phyloP scores from a whole-genome alignment of 2,113 vertebrate genomes.

The human region DNA sequence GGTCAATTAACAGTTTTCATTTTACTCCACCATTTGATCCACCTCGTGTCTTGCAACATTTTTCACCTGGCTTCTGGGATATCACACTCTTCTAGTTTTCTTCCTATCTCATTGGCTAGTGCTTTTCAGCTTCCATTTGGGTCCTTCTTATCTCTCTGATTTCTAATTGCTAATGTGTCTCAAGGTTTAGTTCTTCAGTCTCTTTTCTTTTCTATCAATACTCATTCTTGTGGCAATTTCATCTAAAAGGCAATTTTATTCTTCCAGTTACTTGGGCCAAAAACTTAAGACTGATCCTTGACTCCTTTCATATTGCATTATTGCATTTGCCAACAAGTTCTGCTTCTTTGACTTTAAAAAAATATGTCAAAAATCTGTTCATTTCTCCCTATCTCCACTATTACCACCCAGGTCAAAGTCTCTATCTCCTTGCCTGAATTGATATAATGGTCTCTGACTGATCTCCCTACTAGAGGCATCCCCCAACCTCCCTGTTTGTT shows the following conservation, averaged over 20 bases:
- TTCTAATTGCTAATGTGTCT: not conserved
- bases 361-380: not conserved
- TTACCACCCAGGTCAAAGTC: not conserved
- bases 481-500: not conserved
- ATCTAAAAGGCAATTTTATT: slow-evolving; percentile 22
- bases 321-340: slow-evolving; percentile 2
- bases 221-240: not conserved
- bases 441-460: not conserved
- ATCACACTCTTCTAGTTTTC: not conserved
- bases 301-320: not conserved
- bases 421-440: not conserved
- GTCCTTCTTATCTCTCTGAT: not conserved
- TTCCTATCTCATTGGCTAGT: not conserved
- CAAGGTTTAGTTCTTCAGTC: not conserved
- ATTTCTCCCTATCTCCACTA: not conserved
- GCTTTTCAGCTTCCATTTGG: not conserved
- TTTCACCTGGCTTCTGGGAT: not conserved
- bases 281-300: not conserved
- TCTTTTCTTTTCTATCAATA: not conserved
- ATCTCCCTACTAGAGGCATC: not conserved
- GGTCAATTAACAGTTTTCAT: not conserved
- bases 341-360: not conserved
- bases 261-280: not conserved
- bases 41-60: not conserved
- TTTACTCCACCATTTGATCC: not conserved